Percentiles rank a stretch among this genome's conserved stretches.
These are phyloP conservation scores for Antechinus stuartii DNA, from an alignment of 2,113 vertebrate species.

Conservation along the genomic window DNA sequence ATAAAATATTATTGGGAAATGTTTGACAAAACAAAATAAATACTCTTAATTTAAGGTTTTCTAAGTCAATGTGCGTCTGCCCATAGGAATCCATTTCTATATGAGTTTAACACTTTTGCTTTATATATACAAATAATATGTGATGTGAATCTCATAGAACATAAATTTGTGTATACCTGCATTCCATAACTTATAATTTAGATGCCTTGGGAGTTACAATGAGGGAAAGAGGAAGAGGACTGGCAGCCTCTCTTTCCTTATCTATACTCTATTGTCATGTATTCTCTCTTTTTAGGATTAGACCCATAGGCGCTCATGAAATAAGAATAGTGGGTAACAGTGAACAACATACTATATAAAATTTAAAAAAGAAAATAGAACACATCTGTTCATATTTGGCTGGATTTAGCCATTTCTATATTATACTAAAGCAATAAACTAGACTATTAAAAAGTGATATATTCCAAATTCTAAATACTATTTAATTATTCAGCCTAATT, in stretches of 20 bases:
- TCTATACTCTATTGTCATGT: background rate
- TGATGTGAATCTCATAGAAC: background rate
- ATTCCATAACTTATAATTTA: background rate
- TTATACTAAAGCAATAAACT: slow-evolving; percentile 9
- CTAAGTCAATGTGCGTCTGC: background rate
- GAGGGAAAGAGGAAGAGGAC: background rate
- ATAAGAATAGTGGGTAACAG: background rate
- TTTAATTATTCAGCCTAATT: slow-evolving; percentile 63
- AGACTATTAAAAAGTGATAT: background rate
- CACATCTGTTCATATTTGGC: background rate
- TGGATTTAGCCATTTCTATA: background rate
- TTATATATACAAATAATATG: background rate
- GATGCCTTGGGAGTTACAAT: background rate
- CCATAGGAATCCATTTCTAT: background rate
- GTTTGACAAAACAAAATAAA: background rate
- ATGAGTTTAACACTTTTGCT: background rate
- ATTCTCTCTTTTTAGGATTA: background rate
- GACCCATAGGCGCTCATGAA: background rate
- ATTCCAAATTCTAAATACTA: slow-evolving; percentile 43
- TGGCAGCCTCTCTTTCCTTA: background rate
- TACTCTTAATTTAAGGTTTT: background rate
- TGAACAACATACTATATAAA: background rate
- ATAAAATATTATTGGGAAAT: background rate
- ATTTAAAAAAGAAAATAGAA: background rate
- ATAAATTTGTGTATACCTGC: background rate